Percentiles rank a stretch among this genome's conserved stretches.
phyloP scores from a whole-genome alignment of 2,113 vertebrate genomes.

The Paratilapia polleni region DNA sequence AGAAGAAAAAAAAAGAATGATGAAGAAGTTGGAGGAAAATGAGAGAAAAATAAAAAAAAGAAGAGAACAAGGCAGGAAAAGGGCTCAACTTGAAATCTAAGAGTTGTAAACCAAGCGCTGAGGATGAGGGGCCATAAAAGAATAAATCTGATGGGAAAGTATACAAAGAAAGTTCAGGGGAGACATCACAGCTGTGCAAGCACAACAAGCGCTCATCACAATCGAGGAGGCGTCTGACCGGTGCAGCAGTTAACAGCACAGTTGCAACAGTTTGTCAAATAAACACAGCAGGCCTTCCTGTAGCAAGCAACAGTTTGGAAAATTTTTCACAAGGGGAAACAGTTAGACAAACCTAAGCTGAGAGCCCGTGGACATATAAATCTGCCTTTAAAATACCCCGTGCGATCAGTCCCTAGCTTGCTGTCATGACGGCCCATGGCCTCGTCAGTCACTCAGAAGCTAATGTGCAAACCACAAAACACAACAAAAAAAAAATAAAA shows the following conservation, averaged over 20 bases:
- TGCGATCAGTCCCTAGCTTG: constrained; percentile 24
- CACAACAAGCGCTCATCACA: constrained; percentile 17
- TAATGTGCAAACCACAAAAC: constrained; percentile 81
- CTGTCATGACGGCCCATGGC: constrained; percentile 41
- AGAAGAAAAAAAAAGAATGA: background rate
- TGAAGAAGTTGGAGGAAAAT: background rate
- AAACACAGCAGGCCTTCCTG: constrained; percentile 3
- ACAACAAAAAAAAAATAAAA: background rate
- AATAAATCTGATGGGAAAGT: background rate
- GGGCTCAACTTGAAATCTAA: constrained; percentile 13
- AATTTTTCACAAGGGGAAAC: constrained; percentile 11
- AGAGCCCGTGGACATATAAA: constrained; percentile 36
- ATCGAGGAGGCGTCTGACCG: constrained; percentile 17
- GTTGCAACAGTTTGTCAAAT: constrained; percentile 40
- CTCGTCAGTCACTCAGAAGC: constrained; percentile 68
- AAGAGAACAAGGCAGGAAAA: background rate
- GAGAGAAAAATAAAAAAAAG: background rate
- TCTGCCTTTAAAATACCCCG: constrained; percentile 28
- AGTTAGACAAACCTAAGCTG: constrained; percentile 24
- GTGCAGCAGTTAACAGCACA: constrained; percentile 45
- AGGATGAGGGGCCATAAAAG: background rate
- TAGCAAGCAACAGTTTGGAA: constrained; percentile 17
- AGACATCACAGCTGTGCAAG: constrained; percentile 36
- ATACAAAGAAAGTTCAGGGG: background rate
- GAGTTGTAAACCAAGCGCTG: background rate